These are phyloP conservation scores for Drosophila hawaiiensis DNA, from an alignment of 2,888 invertebrate genomes.

Conservation along the genomic window DNA sequence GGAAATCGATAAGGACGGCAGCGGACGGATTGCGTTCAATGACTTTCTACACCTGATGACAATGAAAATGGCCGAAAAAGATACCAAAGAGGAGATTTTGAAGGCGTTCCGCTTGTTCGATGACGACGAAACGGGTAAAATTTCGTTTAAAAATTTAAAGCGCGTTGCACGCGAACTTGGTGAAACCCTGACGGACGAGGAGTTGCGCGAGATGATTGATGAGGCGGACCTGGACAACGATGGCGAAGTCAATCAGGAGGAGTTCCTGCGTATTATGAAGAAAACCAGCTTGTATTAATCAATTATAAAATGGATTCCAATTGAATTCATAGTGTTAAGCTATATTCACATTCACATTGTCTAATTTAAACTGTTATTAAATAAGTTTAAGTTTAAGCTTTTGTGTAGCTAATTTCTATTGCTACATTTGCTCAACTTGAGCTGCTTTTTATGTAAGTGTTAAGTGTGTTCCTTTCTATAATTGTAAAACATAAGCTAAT, in stretches of 20 bases:
- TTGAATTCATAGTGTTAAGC: conserved; percentile 37
- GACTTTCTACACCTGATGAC: conserved; percentile 96
- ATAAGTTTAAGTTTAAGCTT: conserved; percentile 48
- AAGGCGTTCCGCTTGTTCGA: conserved; percentile 99
- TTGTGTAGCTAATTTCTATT: conserved; percentile 28
- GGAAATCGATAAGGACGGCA: conserved; percentile 94
- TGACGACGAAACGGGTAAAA: conserved; percentile 98
- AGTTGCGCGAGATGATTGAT: conserved; percentile 98
- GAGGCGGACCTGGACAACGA: conserved; percentile 98
- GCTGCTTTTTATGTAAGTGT: conserved; percentile 34
- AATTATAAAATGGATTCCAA: conserved; percentile 22
- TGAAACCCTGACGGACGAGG: conserved; percentile 98
- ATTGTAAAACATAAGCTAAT: conserved; percentile 35
- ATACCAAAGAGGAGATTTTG: conserved; percentile 97
- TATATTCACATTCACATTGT: conserved; percentile 35
- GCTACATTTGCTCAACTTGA: conserved; percentile 26
- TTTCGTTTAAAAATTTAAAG: conserved; percentile 96
- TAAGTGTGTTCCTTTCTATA: conserved; percentile 35
- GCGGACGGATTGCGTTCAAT: conserved; percentile 93
- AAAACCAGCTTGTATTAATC: conserved; percentile 96
- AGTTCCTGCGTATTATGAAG: conserved; percentile 98
- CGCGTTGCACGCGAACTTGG: conserved; percentile 97
- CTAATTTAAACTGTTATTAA: conserved; percentile 28
- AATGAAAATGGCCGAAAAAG: conserved; percentile 97
- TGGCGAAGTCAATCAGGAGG: conserved; percentile 97